These are phyloP conservation scores for Capitulum mitella DNA, from an alignment of 2,888 invertebrate genomes.

Conservation along the genomic window DNA sequence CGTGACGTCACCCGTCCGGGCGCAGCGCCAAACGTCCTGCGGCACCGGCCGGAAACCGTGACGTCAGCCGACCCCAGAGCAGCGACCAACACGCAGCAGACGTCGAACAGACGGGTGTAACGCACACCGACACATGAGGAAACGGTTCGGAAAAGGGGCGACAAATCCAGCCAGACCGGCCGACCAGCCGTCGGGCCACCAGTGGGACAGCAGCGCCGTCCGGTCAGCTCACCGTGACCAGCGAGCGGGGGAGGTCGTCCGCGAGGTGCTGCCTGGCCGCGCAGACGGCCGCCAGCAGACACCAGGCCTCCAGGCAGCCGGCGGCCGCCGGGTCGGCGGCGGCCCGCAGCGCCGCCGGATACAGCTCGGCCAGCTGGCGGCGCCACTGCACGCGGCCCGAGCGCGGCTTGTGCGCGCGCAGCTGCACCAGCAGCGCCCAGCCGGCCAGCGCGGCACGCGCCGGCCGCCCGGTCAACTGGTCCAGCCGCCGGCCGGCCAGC, in stretches of 20 bases:
- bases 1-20: background rate
- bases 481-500: background rate
- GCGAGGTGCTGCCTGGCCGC: background rate
- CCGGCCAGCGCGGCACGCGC: background rate
- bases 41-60: too few species aligned
- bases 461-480: background rate
- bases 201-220: too few species aligned
- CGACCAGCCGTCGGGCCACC: too few species aligned
- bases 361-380: background rate
- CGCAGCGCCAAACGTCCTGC: background rate
- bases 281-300: background rate
- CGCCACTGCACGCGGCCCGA: background rate
- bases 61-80: too few species aligned
- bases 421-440: background rate
- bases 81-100: too few species aligned
- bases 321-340: background rate
- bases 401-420: background rate
- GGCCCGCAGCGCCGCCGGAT: background rate
- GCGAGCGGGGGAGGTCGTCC: background rate
- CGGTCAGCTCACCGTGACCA: background rate
- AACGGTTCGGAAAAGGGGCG: too few species aligned
- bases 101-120: too few species aligned
- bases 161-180: too few species aligned
- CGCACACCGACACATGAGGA: too few species aligned
- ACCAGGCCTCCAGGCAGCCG: background rate